Base-by-base conservation (phyloP, 2,113 vertebrate species). In the Hippoglossus stenolepis region DNA sequence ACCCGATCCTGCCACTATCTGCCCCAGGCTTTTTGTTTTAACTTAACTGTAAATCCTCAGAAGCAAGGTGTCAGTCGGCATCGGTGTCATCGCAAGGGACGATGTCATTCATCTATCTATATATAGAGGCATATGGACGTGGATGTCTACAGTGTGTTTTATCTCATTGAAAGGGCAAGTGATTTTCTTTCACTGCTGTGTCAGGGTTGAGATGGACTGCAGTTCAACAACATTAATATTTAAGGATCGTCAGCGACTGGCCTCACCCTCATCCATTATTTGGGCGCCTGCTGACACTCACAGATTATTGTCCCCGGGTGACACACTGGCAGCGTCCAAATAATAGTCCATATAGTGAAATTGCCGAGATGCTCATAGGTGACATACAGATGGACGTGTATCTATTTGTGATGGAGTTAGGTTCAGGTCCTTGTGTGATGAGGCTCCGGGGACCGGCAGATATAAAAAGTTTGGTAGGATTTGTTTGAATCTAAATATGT, bases 141-240 rank as follows among this genome's bases (percentile, higher is more conserved):
- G 2, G 73, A 59, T 70, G 73, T 88, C 76, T 66, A 83, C 76
- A 72, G 72, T 84, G 78, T 87, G 83, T 90, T 92, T 90, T 88
- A 90, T 90, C 83, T 90, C 77, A 76, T 68, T 78, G 77, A 85
- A 87, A 83, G 86, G 76, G 54, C 84, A 84, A 87, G 85, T 87
- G 83, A 88, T 86, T 89, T 86, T 87, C 87, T 80, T 84, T 87
- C 88, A 92, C 73, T 10, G 14, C 82, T 17, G 82, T 88, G 89
- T 90, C 85, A 83, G 74, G 66, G 71, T 74, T 69, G 84, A 84
- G 90, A 90, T 91, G 88, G 82, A 87, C 88, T 89, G 86, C 76
- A 57, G 81, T 88, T 85, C 79, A 83, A 85, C 87, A 85, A 78
- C 91, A 88, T 94, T 89, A 92, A 92, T 93, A 94, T 92, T 94